A percentile compares a stretch with the other conserved stretches of the same genome.
Evolutionary conservation across 2,797 vertebrate genomes (phyloP).

Genomic region (Uromys caudimaculatus): DNA sequence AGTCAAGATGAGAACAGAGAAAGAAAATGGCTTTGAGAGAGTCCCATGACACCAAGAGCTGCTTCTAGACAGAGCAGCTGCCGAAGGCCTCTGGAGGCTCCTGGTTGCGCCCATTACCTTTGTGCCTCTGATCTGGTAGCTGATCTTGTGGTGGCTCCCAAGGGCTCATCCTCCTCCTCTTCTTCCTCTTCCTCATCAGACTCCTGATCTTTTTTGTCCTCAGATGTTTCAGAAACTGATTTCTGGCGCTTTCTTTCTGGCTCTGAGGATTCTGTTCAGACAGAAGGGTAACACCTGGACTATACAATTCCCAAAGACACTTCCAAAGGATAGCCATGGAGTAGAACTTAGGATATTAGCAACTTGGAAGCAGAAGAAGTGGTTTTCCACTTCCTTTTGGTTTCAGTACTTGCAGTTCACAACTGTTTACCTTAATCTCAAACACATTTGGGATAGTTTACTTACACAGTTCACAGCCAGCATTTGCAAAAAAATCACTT

Average conservation of each 20-base stretch:
- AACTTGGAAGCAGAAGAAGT: slow-evolving; percentile 78
- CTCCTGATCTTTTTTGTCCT: slow-evolving; percentile 89
- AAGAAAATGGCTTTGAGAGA: not conserved
- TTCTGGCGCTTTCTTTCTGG: slow-evolving; percentile 88
- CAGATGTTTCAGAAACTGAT: slow-evolving; percentile 82
- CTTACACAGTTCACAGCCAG: slow-evolving; percentile 85
- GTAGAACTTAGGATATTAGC: slow-evolving; percentile 75
- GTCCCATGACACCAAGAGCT: not conserved
- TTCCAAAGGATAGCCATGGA: slow-evolving; percentile 71
- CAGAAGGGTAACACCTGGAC: slow-evolving; percentile 83
- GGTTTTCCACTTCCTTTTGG: slow-evolving; percentile 86
- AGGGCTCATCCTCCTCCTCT: slow-evolving; percentile 88
- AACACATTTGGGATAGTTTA: slow-evolving; percentile 87
- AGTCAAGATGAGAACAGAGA: not conserved
- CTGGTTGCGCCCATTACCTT: slow-evolving; percentile 87
- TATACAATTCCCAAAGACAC: slow-evolving; percentile 78
- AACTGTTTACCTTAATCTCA: slow-evolving; percentile 88
- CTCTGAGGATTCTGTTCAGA: slow-evolving; percentile 85
- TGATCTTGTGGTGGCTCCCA: slow-evolving; percentile 92
- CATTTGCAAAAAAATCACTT: slow-evolving; percentile 83
- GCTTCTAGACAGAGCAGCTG: not conserved
- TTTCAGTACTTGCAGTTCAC: slow-evolving; percentile 83
- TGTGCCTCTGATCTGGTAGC: slow-evolving; percentile 94
- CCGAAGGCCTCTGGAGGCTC: not conserved
- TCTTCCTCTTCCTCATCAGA: slow-evolving; percentile 88